phyloP scores from a whole-genome alignment of 2,113 vertebrate genomes.

The Salvelinus fontinalis region DNA sequence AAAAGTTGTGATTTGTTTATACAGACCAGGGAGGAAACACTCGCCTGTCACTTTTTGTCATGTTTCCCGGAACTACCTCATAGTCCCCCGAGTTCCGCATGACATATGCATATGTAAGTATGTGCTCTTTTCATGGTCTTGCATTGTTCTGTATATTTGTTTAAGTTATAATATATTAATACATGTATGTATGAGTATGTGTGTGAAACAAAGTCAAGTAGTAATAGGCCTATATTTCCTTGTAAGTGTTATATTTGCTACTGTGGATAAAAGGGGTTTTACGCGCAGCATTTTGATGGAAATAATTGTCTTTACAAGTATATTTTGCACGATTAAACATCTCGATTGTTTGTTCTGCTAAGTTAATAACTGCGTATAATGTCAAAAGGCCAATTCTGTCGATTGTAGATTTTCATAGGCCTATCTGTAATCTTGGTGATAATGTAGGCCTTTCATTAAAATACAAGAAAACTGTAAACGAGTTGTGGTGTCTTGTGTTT shows the following conservation, averaged over 20 bases:
- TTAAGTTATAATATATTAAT: neutral
- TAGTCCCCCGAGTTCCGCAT: slow-evolving; percentile 9
- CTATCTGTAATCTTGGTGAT: neutral
- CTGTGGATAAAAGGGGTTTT: neutral
- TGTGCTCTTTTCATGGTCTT: neutral
- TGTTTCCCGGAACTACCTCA: slow-evolving; percentile 23
- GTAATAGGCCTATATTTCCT: neutral
- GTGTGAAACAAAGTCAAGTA: neutral
- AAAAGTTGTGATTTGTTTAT: slow-evolving; percentile 22
- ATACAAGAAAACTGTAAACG: neutral
- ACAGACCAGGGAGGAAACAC: slow-evolving; percentile 20
- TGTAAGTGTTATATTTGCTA: neutral
- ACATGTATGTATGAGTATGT: neutral
- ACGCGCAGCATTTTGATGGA: neutral
- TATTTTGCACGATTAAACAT: too few relatives aligned
- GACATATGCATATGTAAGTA: slow-evolving; percentile 34
- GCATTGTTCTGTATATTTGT: neutral
- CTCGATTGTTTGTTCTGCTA: neutral
- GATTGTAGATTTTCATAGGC: neutral
- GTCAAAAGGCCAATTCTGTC: neutral
- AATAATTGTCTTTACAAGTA: too few relatives aligned
- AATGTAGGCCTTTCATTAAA: neutral
- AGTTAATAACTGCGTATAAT: neutral
- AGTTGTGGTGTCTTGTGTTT: slow-evolving; percentile 11
- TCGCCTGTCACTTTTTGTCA: slow-evolving; percentile 24